Conservation (phyloP, 2,888 invertebrate species). For the Elmis aenea region DNA sequence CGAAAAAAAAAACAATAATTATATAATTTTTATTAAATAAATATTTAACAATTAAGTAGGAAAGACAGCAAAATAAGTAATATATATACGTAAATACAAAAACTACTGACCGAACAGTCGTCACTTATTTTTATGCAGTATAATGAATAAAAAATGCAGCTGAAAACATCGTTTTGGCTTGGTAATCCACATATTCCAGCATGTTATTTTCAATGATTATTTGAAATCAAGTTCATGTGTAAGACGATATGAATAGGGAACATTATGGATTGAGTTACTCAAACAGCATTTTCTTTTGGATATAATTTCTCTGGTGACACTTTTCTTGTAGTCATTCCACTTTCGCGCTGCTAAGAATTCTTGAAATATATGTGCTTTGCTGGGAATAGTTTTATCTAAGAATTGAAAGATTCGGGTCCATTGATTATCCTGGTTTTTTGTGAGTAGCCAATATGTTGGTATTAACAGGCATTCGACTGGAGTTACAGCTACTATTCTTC, state of each 20-base stretch:
- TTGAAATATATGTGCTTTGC: conserved; percentile 53
- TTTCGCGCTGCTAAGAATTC: conserved; percentile 52
- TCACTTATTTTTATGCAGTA: too few relatives aligned
- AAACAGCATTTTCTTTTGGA: conserved; percentile 50
- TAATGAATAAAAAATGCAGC: too few relatives aligned
- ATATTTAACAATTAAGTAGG: too few relatives aligned
- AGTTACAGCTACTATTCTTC: conserved; percentile 61
- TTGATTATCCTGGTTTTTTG: conserved; percentile 60
- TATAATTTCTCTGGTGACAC: conserved; percentile 50
- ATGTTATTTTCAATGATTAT: too few relatives aligned
- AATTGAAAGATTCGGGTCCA: conserved; percentile 61
- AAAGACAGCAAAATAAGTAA: too few relatives aligned
- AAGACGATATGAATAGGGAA: conserved; percentile 61
- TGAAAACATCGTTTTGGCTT: too few relatives aligned
- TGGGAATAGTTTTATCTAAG: conserved; percentile 56
- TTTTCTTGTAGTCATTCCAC: conserved; percentile 54
- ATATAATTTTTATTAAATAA: too few relatives aligned
- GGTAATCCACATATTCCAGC: too few relatives aligned
- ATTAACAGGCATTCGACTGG: conserved; percentile 62
- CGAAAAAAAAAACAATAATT: too few relatives aligned
- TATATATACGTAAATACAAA: too few relatives aligned
- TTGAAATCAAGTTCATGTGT: conserved; percentile 41
- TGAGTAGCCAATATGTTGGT: conserved; percentile 65
- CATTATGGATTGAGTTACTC: conserved; percentile 57
- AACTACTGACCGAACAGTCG: too few relatives aligned